These are phyloP conservation scores for Danio rerio DNA, from an alignment of 2,113 vertebrate genomes.

Conservation along the genomic window GRCz12tu NC_133190.1:43016001-43016500, in stretches of 20 bases:
- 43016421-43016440: no score
- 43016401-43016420: no score
- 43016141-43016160: neutral
- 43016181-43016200: slow-evolving; percentile 18
- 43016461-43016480: no score
- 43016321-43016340: no score
- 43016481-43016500: no score
- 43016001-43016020: neutral
- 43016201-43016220: neutral
- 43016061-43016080: neutral
- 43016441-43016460: no score
- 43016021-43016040: neutral
- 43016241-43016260: neutral
- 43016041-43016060: neutral
- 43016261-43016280: no score
- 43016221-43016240: neutral
- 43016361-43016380: no score
- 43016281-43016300: no score
- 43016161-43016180: neutral
- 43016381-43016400: no score
- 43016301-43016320: no score
- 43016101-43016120: neutral
- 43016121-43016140: neutral
- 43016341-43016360: no score
- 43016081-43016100: neutral